A percentile compares a stretch with the other conserved stretches of the same genome.
Evolutionary conservation across 2,113 vertebrate genomes (phyloP).

Genomic region (Thomomys bottae): DNA sequence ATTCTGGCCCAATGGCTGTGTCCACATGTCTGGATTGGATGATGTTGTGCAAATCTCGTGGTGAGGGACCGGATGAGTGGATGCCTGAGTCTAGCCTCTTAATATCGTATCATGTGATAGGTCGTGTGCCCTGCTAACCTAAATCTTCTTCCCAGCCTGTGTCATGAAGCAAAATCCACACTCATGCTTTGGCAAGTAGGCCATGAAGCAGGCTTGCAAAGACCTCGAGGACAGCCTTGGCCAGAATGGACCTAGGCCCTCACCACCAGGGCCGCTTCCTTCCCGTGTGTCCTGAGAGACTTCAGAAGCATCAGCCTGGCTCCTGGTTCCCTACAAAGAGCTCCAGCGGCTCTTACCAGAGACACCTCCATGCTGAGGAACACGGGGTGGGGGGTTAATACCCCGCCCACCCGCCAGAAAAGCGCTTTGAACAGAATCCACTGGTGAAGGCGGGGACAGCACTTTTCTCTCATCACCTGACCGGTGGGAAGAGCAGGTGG

Average conservation of each 20-base stretch:
- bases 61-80: neutral
- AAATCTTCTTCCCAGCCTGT: neutral
- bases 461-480: accelerated
- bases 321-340: neutral
- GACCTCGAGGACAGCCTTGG: neutral
- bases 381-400: neutral
- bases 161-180: neutral
- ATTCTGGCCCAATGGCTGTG: neutral
- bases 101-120: neutral
- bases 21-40: no score
- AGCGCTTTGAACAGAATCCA: neutral
- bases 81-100: neutral
- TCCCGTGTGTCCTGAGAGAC: accelerated
- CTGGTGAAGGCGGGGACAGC: neutral
- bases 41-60: accelerated
- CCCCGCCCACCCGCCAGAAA: no score
- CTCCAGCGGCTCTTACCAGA: neutral
- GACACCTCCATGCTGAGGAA: neutral
- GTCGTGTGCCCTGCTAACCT: no score
- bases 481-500: neutral
- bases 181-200: neutral
- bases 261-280: neutral
- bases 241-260: neutral
- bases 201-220: neutral
- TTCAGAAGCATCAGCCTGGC: no score